Conservation (phyloP, 2,888 invertebrate species). For the Andrena marginata region DNA sequence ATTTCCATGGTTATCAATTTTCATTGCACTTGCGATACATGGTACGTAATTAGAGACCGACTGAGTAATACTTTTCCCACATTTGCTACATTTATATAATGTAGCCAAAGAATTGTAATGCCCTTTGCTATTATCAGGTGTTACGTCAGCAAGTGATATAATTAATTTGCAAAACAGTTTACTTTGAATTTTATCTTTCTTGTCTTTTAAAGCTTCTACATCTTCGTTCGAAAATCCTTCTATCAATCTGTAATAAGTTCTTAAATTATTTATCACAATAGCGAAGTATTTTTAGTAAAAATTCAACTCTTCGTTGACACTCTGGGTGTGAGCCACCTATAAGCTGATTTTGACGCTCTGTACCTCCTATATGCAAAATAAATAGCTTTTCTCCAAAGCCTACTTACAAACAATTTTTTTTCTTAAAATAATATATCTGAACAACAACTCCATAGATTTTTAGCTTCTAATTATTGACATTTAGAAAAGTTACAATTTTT, state of each 20-base stretch:
- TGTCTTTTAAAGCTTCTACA: conserved; percentile 93
- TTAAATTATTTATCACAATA: neutral
- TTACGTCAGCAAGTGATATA: conserved; percentile 90
- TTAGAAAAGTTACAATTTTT: no score
- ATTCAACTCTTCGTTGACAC: no score
- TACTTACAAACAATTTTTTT: no score
- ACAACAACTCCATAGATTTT: no score
- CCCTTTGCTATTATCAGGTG: conserved; percentile 91
- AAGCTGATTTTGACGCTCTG: no score
- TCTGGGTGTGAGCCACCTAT: no score
- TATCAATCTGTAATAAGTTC: conserved; percentile 88
- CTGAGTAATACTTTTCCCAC: conserved; percentile 90
- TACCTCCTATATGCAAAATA: no score
- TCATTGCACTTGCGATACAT: conserved; percentile 90
- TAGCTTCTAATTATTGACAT: no score
- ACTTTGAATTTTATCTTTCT: conserved; percentile 95
- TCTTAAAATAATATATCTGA: no score
- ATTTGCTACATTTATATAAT: conserved; percentile 91
- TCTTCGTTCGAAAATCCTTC: conserved; percentile 95
- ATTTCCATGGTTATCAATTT: conserved; percentile 90
- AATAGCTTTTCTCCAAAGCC: no score
- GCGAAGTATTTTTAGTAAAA: no score
- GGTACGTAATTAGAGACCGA: conserved; percentile 90
- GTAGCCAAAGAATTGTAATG: conserved; percentile 93
- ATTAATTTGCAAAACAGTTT: conserved; percentile 94